Evolutionary conservation across 2,113 vertebrate genomes (phyloP), one percentile per base, ranked within the genome.

Genomic region (Amblyornis subalaris): DNA sequence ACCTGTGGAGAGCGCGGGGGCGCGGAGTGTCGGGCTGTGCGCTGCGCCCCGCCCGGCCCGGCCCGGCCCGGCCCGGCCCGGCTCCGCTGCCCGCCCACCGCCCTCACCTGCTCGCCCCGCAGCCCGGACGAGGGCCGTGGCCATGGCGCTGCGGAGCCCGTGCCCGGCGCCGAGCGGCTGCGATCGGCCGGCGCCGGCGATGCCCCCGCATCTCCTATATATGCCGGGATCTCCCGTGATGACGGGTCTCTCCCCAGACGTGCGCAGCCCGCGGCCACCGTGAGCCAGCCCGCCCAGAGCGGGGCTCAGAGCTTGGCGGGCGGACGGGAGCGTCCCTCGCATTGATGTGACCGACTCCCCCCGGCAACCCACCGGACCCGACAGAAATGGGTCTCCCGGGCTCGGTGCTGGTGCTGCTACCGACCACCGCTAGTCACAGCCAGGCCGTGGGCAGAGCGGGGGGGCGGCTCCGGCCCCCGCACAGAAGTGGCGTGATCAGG

Each of bases 1-100:
- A 72, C 92, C 95, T 97, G 95, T 20, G 40, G 38, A 61, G 60
- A 73, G 76, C 13, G 29, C 61, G 42, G 75, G 29, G 22, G 23
- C 1, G 33, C 8, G 20, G 69, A 17, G 11, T 4, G 70, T 10
- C 24, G 42, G 8, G 20, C 5, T 15, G 29, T 6, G n/a, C 15
- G n/a, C n/a, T n/a, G n/a, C n/a, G n/a, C n/a, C n/a, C n/a, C n/a
- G n/a, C n/a, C n/a, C n/a, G n/a, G n/a, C n/a, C n/a, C n/a, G n/a
- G n/a, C n/a, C n/a, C n/a, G n/a, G n/a, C 35, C n/a, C 47, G 5
- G 14, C 31, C 24, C 31, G 6, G 6, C 20, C 36, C 20, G 20
- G 4, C 36, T 31, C 7, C 3, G 16, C 45, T 14, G 21, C 38
- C 66, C 33, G 7, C 64, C 23, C n/a, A 12, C 33, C 42, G 22